These are phyloP conservation scores for Paracanthobrama guichenoti DNA, from an alignment of 2,113 vertebrate genomes.

Conservation along the genomic window DNA sequence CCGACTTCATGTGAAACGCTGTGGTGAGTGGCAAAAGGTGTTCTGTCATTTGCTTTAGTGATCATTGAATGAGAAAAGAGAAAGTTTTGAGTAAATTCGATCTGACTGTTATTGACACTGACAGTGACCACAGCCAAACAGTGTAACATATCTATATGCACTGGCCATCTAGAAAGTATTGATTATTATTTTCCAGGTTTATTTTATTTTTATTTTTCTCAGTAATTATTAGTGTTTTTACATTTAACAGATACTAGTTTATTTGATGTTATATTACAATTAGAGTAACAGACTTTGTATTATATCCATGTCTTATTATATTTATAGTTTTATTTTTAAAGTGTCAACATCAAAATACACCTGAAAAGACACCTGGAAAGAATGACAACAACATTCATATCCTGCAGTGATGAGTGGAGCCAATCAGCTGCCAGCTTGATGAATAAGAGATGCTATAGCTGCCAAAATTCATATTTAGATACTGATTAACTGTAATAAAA, in stretches of 20 bases:
- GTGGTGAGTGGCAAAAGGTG: neutral
- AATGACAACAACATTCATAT: neutral
- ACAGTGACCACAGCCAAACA: neutral
- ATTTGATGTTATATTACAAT: too few relatives aligned
- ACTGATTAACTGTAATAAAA: conserved; percentile 11
- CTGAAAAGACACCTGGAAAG: conserved; percentile 18
- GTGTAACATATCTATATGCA: neutral
- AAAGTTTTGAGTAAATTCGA: neutral
- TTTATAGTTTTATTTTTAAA: neutral
- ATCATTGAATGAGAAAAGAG: neutral
- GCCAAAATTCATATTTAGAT: conserved; percentile 18
- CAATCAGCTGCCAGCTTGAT: conserved; percentile 21
- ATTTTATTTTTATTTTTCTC: too few relatives aligned
- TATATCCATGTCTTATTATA: too few relatives aligned
- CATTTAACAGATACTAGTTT: too few relatives aligned
- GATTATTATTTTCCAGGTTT: neutral
- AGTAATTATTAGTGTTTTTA: too few relatives aligned
- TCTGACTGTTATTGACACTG: neutral
- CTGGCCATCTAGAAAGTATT: neutral
- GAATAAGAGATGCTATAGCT: conserved; percentile 31
- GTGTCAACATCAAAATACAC: neutral
- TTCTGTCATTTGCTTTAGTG: neutral
- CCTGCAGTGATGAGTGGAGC: conserved; percentile 1
- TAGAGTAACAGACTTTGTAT: too few relatives aligned
- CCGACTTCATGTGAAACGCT: neutral